A percentile compares a stretch with the other conserved stretches of the same genome.
Evolutionary conservation across 2,888 invertebrate species (phyloP).

Genomic region (Sarcophaga rosellei): DNA sequence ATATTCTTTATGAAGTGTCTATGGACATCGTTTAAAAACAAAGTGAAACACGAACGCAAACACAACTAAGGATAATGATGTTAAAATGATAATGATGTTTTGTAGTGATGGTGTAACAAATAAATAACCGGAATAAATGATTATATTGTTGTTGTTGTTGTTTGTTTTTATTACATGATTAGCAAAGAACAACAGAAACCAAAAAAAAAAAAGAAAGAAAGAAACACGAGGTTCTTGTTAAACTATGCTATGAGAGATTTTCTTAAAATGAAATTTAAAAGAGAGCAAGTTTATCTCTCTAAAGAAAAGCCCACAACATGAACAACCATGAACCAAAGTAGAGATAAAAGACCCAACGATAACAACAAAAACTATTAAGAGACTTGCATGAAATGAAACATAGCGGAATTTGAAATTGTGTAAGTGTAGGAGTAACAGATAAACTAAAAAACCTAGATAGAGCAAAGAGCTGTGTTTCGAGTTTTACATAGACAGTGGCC

Average conservation of each 20-base stretch:
- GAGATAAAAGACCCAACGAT: not conserved
- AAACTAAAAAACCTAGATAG: constrained; percentile 46
- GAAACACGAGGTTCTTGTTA: constrained; percentile 43
- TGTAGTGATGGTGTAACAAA: constrained; percentile 11
- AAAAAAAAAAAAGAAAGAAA: constrained; percentile 3
- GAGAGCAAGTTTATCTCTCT: too few species aligned
- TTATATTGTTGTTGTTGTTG: constrained; percentile 27
- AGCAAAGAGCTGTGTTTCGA: constrained; percentile 8
- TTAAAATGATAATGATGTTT: constrained; percentile 21
- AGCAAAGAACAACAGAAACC: constrained; percentile 7
- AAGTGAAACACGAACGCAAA: too few species aligned
- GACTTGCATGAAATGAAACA: constrained; percentile 45
- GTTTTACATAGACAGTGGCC: not conserved
- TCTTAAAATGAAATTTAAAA: not conserved
- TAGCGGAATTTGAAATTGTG: constrained; percentile 43
- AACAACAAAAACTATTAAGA: not conserved
- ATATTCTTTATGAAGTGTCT: not conserved
- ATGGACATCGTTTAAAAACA: too few species aligned
- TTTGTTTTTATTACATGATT: not conserved
- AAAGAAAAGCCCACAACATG: not conserved
- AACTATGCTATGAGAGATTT: not conserved
- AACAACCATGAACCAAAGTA: not conserved
- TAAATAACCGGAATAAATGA: constrained; percentile 35
- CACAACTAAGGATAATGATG: not conserved
- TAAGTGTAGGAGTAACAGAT: constrained; percentile 36